A percentile compares a stretch with the other conserved stretches of the same genome.
Conservation (phyloP, 2,113 vertebrate genomes). For the Corynorhinus townsendii region DNA sequence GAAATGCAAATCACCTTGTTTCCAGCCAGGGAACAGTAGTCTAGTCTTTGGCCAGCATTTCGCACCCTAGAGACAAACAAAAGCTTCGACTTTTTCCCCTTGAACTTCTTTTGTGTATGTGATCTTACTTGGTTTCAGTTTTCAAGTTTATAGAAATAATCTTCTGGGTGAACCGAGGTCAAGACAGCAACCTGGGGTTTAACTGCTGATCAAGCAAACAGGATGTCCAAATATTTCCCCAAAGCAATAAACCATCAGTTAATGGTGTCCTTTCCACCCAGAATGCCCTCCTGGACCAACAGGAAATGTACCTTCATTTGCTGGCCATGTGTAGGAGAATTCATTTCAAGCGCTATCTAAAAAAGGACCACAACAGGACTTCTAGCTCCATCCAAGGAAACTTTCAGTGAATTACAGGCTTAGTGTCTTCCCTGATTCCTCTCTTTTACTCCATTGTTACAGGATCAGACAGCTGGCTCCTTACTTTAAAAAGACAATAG, state of each 20-base stretch:
- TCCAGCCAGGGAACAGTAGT: constrained; percentile 54
- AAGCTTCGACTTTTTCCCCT: constrained; percentile 43
- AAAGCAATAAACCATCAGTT: constrained; percentile 68
- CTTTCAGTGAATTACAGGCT: not conserved
- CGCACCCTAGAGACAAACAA: constrained; percentile 55
- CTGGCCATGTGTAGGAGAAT: not conserved
- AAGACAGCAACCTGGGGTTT: constrained; percentile 67
- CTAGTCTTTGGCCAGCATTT: constrained; percentile 32
- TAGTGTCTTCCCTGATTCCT: not conserved
- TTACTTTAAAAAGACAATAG: not conserved
- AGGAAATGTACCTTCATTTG: constrained; percentile 44
- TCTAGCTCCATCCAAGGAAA: not conserved
- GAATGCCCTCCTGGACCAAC: constrained; percentile 47
- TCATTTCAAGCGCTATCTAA: constrained; percentile 22
- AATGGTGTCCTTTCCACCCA: constrained; percentile 63
- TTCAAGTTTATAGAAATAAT: constrained; percentile 73
- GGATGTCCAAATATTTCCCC: constrained; percentile 69
- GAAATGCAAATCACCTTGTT: constrained; percentile 53
- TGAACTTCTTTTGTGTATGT: constrained; percentile 38
- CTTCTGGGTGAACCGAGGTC: constrained; percentile 72
- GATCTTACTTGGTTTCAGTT: constrained; percentile 50
- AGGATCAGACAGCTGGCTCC: not conserved
- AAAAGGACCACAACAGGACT: not conserved
- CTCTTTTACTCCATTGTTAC: not conserved
- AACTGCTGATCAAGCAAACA: constrained; percentile 75